Base-by-base conservation (phyloP, 2,113 vertebrate genomes). In the Prionailurus bengalensis region DNA sequence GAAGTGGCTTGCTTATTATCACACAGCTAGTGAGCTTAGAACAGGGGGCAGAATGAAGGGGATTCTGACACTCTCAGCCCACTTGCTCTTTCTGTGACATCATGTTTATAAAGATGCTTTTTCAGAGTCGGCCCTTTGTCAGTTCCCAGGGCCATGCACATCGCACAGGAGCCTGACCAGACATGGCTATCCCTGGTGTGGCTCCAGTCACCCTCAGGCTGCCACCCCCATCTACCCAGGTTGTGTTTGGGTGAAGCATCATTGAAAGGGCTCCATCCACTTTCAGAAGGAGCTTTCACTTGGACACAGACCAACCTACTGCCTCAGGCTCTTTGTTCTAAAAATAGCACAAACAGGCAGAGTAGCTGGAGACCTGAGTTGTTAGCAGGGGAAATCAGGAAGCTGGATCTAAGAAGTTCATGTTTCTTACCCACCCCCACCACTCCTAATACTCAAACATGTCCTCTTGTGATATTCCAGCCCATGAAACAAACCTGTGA, bases 401-500 rank as follows among this genome's bases (percentile, higher is more conserved):
- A 82, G 48, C 39, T 55, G n/a, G 48, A 4, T 19, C 55, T 68
- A 89, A 86, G 71, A 78, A 29, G n/a, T 55, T 42, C 27, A 19
- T 16, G 42, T 87, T 85, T 82, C 63, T 76, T 33, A 5, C 4
- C 31, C 7, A 10, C 29, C 12, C n/a, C 29, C 7, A 66, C 36
- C 58, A 42, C n/a, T 83, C 42, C n/a, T 25, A 7, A 51, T 15
- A 8, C 68, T 82, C 78, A 74, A 13, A 48, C 4, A 2, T 16
- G 23, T 83, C 71, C 29, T 93, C 61, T 68, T 82, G 36, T 88
- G 80, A 17, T 82, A 0, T 81, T 96, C 53, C 63, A 99, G 99
- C 98, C 99, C 31, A 94, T 99, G 98, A 98, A 97, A 85, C 98
- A 99, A 48, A 99, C 99, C 61, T 99, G 99, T 10, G 94, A 98